Evolutionary conservation across 2,797 vertebrate species (phyloP).

Genomic region (Sternarchorhynchus goeldii): DNA sequence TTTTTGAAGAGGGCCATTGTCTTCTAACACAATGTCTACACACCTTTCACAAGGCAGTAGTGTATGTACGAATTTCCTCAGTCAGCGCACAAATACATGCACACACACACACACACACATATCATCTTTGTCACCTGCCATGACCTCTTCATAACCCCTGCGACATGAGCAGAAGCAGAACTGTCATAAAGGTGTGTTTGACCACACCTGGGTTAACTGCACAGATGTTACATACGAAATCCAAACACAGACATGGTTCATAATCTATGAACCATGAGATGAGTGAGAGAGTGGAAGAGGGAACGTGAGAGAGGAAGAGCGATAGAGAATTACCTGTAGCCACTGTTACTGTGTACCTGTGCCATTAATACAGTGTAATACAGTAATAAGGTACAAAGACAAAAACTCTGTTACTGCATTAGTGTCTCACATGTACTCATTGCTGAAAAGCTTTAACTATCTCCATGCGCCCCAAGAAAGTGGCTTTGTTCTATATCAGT

Average conservation of each 20-base stretch:
- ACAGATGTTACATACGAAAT: too few relatives aligned
- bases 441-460: neutral
- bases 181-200: slow-evolving; percentile 1
- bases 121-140: slow-evolving; percentile 12
- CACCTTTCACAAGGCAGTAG: slow-evolving; percentile 56
- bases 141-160: slow-evolving; percentile 20
- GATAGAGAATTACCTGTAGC: too few relatives aligned
- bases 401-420: too few relatives aligned
- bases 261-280: too few relatives aligned
- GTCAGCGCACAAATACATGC: slow-evolving; percentile 7
- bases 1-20: slow-evolving; percentile 63
- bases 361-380: too few relatives aligned
- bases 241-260: too few relatives aligned
- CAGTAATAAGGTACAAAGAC: too few relatives aligned
- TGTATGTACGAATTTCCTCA: neutral
- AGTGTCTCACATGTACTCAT: too few relatives aligned
- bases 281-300: neutral
- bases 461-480: slow-evolving; percentile 28
- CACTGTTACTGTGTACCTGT: too few relatives aligned
- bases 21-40: slow-evolving; percentile 46
- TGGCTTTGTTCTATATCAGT: slow-evolving; percentile 54
- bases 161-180: slow-evolving; percentile 11
- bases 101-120: slow-evolving; percentile 3
- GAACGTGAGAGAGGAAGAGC: neutral
- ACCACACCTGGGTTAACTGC: too few relatives aligned